Evolutionary conservation across 2,888 invertebrate species (phyloP).

Genomic region (Lottia gigantea): DNA sequence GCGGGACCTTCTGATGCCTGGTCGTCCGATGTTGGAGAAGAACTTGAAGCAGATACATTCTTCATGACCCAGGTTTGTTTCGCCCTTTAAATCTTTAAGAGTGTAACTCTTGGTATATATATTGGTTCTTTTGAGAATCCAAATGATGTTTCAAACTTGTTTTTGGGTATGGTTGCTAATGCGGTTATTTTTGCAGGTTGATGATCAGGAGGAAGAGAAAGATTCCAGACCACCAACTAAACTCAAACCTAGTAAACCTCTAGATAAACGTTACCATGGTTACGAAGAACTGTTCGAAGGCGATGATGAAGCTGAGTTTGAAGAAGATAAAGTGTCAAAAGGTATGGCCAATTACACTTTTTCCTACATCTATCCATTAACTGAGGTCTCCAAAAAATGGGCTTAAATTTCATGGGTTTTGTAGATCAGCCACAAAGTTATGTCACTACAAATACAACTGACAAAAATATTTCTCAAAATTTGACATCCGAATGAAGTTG

Average conservation of each 20-base stretch:
- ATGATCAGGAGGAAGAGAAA: constrained; percentile 44
- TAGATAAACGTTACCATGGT: constrained; percentile 47
- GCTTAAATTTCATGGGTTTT: no score
- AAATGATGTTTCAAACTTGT: no score
- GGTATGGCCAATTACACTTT: constrained; percentile 43
- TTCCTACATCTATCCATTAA: no score
- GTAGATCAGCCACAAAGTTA: no score
- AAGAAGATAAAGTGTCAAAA: constrained; percentile 45
- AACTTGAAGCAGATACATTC: constrained; percentile 46
- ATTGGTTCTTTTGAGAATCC: no score
- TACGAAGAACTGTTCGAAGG: constrained; percentile 56
- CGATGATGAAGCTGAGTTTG: constrained; percentile 47
- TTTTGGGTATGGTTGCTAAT: not conserved
- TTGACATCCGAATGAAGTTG: no score
- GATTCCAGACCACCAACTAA: not conserved
- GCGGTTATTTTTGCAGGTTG: constrained; percentile 33
- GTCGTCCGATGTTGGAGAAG: constrained; percentile 27
- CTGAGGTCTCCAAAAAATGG: no score
- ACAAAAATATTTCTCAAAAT: no score
- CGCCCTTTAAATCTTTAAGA: no score
- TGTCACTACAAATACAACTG: no score
- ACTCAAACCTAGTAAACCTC: constrained; percentile 16
- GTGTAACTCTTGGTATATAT: no score
- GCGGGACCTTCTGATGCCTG: constrained; percentile 25
- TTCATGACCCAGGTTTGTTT: constrained; percentile 63